Evolutionary conservation across 2,888 invertebrate species (phyloP).

Genomic region (Tachina fera): DNA sequence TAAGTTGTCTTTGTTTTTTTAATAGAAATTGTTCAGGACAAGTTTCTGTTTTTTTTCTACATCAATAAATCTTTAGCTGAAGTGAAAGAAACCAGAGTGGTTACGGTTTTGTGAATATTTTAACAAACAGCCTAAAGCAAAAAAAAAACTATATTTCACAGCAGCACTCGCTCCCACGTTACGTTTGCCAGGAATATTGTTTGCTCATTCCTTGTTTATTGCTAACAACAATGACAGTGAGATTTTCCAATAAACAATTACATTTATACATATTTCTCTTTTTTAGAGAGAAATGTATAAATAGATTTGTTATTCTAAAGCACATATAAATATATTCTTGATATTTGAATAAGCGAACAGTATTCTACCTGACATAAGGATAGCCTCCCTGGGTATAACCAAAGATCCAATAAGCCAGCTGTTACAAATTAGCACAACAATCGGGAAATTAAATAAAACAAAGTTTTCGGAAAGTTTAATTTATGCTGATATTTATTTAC

Average conservation of each 20-base stretch:
- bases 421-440: too few species aligned
- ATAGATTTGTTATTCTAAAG: too few species aligned
- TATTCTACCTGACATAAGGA: too few species aligned
- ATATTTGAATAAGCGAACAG: too few species aligned
- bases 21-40: not conserved
- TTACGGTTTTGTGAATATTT: not conserved
- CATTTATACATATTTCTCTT: not conserved
- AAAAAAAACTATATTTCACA: not conserved
- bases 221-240: not conserved
- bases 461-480: too few species aligned
- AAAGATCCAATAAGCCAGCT: too few species aligned
- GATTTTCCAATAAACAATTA: not conserved
- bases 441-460: too few species aligned
- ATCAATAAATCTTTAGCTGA: constrained; percentile 5
- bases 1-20: not conserved
- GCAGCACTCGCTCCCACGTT: not conserved
- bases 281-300: not conserved
- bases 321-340: too few species aligned
- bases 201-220: not conserved
- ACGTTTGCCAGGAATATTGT: not conserved
- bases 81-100: not conserved
- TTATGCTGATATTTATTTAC: too few species aligned
- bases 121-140: not conserved
- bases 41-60: not conserved
- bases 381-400: too few species aligned